A percentile compares a stretch with the other conserved stretches of the same genome.
Evolutionary conservation across 1,140 invertebrate genomes (phyloP).

Genomic region (Lanistes nyassanus): DNA sequence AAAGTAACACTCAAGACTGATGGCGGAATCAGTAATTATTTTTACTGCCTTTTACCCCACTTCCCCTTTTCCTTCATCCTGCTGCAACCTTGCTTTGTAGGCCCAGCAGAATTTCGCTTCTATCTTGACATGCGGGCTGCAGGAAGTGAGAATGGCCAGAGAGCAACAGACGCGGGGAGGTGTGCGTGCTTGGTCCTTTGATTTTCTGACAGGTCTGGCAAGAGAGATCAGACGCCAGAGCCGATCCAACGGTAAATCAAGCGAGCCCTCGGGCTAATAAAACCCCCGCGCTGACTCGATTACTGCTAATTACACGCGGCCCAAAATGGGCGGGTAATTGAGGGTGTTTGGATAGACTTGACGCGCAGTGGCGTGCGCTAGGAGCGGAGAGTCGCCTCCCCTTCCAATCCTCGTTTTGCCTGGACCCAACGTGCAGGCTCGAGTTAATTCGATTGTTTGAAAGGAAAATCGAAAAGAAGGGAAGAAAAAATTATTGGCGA

Average conservation of each 20-base stretch:
- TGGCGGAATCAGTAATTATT: too few species aligned
- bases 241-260: slow-evolving; percentile 15
- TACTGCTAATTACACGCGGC: slow-evolving; percentile 16
- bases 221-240: slow-evolving; percentile 6
- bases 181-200: neutral
- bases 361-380: neutral
- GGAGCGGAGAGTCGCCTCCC: neutral
- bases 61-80: too few species aligned
- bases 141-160: too few species aligned
- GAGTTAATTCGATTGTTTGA: slow-evolving; percentile 26
- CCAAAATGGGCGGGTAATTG: slow-evolving; percentile 14
- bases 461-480: slow-evolving; percentile 16
- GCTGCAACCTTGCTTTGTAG: too few species aligned
- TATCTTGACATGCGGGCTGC: too few species aligned
- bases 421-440: neutral
- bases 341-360: slow-evolving; percentile 13
- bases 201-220: slow-evolving; percentile 5
- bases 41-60: too few species aligned
- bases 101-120: too few species aligned
- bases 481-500: slow-evolving; percentile 13
- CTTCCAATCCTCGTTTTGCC: neutral
- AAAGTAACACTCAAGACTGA: too few species aligned
- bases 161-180: too few species aligned
- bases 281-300: slow-evolving; percentile 16
- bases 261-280: slow-evolving; percentile 5